Evolutionary conservation across 2,113 vertebrate species (phyloP).

Genomic region (Herpailurus yagouaroundi): DNA sequence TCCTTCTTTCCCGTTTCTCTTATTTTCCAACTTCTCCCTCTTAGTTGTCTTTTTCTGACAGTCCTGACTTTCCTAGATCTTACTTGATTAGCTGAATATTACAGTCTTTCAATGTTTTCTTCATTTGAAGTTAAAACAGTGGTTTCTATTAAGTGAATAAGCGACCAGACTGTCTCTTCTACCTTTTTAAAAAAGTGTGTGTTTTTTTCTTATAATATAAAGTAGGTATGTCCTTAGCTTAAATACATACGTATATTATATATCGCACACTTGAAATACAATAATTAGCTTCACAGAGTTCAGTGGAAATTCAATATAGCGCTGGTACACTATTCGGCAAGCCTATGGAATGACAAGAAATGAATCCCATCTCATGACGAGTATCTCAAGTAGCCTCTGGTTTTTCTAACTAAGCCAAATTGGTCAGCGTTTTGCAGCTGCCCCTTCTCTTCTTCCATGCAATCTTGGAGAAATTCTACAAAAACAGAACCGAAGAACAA

Average conservation of each 20-base stretch:
- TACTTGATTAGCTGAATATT: not conserved
- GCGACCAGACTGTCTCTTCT: not conserved
- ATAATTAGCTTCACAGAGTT: slow-evolving; percentile 18
- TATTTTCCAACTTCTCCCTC: slow-evolving; percentile 41
- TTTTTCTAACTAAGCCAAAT: slow-evolving; percentile 58
- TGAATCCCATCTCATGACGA: slow-evolving; percentile 36
- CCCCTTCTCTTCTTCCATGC: not conserved
- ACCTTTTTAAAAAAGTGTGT: not conserved
- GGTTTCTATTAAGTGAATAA: slow-evolving; percentile 52
- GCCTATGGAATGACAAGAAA: slow-evolving; percentile 30
- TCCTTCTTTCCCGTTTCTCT: slow-evolving; percentile 6
- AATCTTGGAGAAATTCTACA: slow-evolving; percentile 42
- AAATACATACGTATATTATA: not conserved
- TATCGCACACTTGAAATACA: slow-evolving; percentile 15
- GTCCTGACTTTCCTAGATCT: not conserved
- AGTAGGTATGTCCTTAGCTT: slow-evolving; percentile 22
- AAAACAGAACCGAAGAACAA: not conserved
- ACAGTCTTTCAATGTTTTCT: not conserved
- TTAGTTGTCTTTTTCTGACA: not conserved
- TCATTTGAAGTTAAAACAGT: not conserved
- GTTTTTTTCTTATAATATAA: not conserved
- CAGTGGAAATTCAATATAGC: not conserved
- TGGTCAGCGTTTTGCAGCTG: not conserved
- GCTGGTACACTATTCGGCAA: slow-evolving; percentile 52
- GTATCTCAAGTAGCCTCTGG: not conserved